Percentiles rank a stretch among this genome's conserved stretches.
These are phyloP conservation scores for Lophotriccus pileatus DNA, from an alignment of 2,797 vertebrate genomes.

Conservation along the genomic window DNA sequence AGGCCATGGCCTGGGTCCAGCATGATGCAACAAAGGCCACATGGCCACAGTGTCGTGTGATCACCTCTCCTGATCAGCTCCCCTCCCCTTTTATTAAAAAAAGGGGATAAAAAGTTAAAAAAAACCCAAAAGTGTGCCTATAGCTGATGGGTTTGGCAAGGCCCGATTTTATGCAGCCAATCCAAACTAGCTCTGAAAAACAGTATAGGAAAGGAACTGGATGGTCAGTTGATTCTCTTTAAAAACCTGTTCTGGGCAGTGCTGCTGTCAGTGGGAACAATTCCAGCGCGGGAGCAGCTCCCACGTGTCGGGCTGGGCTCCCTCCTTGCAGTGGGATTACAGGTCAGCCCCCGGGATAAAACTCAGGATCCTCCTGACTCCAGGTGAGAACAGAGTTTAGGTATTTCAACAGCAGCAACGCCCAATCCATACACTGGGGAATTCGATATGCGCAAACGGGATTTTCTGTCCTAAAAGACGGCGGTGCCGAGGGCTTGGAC, in stretches of 20 bases:
- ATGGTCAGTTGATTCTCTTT: background rate
- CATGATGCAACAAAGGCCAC: background rate
- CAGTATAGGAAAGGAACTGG: fast-evolving
- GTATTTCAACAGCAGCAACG: background rate
- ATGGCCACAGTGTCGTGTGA: background rate
- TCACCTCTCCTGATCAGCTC: fast-evolving
- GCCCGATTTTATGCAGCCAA: background rate
- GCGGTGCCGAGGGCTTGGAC: fast-evolving
- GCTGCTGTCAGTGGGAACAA: background rate
- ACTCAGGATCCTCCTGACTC: too few relatives aligned
- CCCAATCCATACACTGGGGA: fast-evolving
- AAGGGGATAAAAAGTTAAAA: background rate
- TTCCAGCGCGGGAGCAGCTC: fast-evolving
- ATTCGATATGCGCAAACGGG: fast-evolving
- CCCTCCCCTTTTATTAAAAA: background rate
- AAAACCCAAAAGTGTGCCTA: fast-evolving
- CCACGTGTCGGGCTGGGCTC: background rate
- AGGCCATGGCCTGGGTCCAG: background rate
- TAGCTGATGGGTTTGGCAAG: background rate
- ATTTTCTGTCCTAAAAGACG: background rate
- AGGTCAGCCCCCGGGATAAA: background rate
- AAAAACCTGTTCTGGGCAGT: fast-evolving
- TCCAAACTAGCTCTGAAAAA: background rate
- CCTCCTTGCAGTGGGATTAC: fast-evolving
- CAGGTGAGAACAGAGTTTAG: background rate